A percentile compares a stretch with the other conserved stretches of the same genome.
Evolutionary conservation across 2,888 invertebrate species (phyloP).

Genomic region (Crepidodera aurea): DNA sequence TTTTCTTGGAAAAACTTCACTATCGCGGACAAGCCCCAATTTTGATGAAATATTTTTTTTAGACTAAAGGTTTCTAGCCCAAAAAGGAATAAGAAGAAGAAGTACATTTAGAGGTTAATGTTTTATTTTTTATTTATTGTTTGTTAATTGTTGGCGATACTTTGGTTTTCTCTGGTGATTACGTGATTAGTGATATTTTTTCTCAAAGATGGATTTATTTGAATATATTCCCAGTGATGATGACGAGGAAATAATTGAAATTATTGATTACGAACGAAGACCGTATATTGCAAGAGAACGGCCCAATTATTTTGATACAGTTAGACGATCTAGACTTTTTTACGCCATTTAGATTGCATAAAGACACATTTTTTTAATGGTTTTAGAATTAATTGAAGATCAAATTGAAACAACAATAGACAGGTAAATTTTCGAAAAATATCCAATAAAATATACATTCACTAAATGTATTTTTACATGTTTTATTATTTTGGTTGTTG

Average conservation of each 20-base stretch:
- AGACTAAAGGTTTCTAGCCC: too few relatives aligned
- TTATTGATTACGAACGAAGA: neutral
- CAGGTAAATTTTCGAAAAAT: neutral
- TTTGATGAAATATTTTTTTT: too few relatives aligned
- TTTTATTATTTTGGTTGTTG: neutral
- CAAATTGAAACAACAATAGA: conserved; percentile 12
- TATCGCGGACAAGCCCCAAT: too few relatives aligned
- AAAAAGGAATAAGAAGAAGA: too few relatives aligned
- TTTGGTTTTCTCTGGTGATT: too few relatives aligned
- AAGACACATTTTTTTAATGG: conserved; percentile 7
- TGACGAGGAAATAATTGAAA: neutral
- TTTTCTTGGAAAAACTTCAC: too few relatives aligned
- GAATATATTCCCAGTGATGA: neutral
- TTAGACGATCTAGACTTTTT: conserved; percentile 8
- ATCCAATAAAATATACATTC: neutral
- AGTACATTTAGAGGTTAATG: too few relatives aligned
- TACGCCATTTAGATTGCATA: conserved; percentile 1
- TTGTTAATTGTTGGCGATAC: too few relatives aligned
- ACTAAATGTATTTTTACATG: neutral
- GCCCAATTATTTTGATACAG: neutral
- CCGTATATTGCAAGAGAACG: neutral
- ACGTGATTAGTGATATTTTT: too few relatives aligned
- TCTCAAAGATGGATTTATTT: neutral
- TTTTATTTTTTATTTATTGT: too few relatives aligned
- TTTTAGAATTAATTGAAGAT: conserved; percentile 15